Evolutionary conservation across 2,797 vertebrate species (phyloP).

Genomic region (Protonibea diacanthus): DNA sequence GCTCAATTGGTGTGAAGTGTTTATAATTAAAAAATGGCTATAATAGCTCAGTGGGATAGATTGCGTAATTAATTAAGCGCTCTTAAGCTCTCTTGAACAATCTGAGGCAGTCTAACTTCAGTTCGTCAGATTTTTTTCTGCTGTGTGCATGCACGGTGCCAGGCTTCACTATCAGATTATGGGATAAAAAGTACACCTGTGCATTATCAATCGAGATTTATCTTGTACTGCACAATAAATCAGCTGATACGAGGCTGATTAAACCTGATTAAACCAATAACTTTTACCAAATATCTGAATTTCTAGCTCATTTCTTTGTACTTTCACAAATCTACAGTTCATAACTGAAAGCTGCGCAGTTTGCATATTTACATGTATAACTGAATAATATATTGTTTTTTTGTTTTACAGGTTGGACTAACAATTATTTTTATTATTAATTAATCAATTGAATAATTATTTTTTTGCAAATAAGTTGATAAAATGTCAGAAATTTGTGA

Average conservation of each 20-base stretch:
- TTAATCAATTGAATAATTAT: background rate
- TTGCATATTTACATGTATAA: background rate
- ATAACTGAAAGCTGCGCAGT: background rate
- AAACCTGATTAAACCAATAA: background rate
- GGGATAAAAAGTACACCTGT: constrained; percentile 18
- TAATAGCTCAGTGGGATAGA: background rate
- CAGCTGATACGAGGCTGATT: background rate
- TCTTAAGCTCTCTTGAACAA: background rate
- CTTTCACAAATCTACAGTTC: background rate
- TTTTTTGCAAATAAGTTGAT: background rate
- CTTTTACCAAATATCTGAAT: constrained; percentile 12
- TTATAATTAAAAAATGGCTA: background rate
- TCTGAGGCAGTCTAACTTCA: background rate
- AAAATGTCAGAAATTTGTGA: background rate
- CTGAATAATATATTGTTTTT: background rate
- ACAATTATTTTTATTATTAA: too few relatives aligned
- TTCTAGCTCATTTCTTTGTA: background rate
- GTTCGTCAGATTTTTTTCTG: background rate
- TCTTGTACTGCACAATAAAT: constrained; percentile 1
- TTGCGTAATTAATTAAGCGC: background rate
- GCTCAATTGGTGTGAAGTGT: background rate
- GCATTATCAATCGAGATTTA: constrained; percentile 2
- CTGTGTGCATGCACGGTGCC: background rate
- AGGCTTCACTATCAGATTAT: constrained; percentile 1
- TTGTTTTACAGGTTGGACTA: too few relatives aligned